Evolutionary conservation across 2,113 vertebrate genomes (phyloP), one percentile per base, ranked within the genome.

Genomic region (Ranitomeya variabilis): DNA sequence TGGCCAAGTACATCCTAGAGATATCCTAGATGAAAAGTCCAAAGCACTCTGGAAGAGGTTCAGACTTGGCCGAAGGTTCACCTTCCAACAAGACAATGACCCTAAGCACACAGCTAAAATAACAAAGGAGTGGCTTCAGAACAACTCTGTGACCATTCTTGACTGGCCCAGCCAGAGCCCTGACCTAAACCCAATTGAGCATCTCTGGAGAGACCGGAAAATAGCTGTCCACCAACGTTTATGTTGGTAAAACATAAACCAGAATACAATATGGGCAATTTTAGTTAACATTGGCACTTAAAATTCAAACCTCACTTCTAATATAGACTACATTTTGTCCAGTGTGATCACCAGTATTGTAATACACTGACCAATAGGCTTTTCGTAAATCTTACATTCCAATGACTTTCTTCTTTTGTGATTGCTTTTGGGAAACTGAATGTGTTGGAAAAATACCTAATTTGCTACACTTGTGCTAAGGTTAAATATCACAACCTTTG

Each of bases 361-460:
- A 79, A 55, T 2, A 55, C 10, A 6, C 26, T 14, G 10, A 80
- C 9, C 7, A 59, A 37, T 10, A 6, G 18, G 55, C 18, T 60
- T 12, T 62, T 9, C 18, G 10, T 23, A 9, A 31, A 62, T 19
- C 59, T 37, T 37, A 62, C 80, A 60, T 64, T 81, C 59, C 59
- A 81, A 19, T 16, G 54, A 8, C 55, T 80, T 55, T 16, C 57
- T 81, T 45, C 37, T 45, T 31, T 81, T 19, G 57, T 62, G 26
- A 64, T 21, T 26, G 10, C n/a, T 23, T 57, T n/a, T 2, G 77
- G 59, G 77, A 59, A 80, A 12, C 57, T 80, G 5, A 80, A 13
- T 80, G 77, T 80, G 23, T 57, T 7, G 19, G 23, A 14, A 80
- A 54, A 80, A 80, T 80, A 14, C 77, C 77, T 18, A 55, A 80